Conservation (phyloP, 2,113 vertebrate genomes). For the Polyodon spathula region DNA sequence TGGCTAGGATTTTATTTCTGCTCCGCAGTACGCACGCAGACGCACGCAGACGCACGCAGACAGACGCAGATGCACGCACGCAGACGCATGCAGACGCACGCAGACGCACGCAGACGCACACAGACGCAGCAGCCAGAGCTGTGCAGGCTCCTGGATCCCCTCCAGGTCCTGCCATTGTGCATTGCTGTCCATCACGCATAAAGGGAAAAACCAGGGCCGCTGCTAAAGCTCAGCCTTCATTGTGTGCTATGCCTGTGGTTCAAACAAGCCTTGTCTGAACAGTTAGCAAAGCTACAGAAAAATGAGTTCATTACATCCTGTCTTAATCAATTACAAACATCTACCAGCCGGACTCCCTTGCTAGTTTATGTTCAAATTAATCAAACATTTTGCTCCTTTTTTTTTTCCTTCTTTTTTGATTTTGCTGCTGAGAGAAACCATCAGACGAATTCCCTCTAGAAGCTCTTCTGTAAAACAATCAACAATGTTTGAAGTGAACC, state of each 20-base stretch:
- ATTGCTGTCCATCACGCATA: constrained; percentile 43
- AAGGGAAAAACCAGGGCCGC: constrained; percentile 63
- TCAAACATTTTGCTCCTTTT: constrained; percentile 23
- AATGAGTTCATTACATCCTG: constrained; percentile 68
- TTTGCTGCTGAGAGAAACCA: not conserved
- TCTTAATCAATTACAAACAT: constrained; percentile 62
- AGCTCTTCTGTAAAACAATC: not conserved
- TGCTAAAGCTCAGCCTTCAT: constrained; percentile 52
- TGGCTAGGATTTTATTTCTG: constrained; percentile 49
- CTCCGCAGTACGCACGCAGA: constrained; percentile 48
- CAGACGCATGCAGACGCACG: no score
- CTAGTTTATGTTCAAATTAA: constrained; percentile 36
- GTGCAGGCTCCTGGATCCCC: constrained; percentile 49
- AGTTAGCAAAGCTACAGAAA: constrained; percentile 59
- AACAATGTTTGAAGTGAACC: not conserved
- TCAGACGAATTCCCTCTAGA: not conserved
- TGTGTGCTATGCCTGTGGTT: constrained; percentile 53
- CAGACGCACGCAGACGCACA: no score
- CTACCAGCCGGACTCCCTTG: constrained; percentile 39
- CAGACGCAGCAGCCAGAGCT: constrained; percentile 54
- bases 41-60: no score
- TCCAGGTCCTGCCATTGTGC: constrained; percentile 58
- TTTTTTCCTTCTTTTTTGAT: no score
- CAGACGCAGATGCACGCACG: no score
- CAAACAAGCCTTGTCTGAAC: constrained; percentile 59